phyloP scores from a whole-genome alignment of 1,140 invertebrate genomes.

The Drosophila eugracilis region DNA sequence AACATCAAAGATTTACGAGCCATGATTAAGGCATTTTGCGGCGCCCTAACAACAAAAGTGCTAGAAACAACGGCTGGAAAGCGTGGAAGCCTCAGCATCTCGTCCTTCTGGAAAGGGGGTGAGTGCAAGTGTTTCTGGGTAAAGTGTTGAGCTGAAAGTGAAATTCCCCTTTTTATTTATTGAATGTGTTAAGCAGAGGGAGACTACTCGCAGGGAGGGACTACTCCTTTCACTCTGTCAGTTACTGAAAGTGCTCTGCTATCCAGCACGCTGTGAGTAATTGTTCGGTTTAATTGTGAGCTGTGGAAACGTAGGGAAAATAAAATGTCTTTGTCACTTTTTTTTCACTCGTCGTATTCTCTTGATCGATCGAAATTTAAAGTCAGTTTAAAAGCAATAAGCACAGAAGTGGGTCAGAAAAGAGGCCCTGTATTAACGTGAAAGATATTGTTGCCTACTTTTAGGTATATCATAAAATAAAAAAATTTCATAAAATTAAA shows the following conservation, averaged over 20 bases:
- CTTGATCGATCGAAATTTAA: background rate
- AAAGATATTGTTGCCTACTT: background rate
- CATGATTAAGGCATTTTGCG: slow-evolving; percentile 78
- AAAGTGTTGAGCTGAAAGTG: slow-evolving; percentile 66
- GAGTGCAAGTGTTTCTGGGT: slow-evolving; percentile 52
- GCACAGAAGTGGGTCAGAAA: too few relatives aligned
- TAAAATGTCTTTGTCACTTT: background rate
- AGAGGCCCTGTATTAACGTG: background rate
- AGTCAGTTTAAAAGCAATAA: background rate
- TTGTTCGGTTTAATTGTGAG: slow-evolving; percentile 1
- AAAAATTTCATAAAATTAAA: too few relatives aligned
- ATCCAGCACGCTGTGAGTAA: background rate
- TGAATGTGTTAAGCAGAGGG: slow-evolving; percentile 48
- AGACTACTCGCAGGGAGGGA: background rate
- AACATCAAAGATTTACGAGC: slow-evolving; percentile 84
- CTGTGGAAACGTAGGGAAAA: background rate
- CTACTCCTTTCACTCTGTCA: background rate
- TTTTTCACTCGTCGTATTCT: too few relatives aligned
- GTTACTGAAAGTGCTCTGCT: background rate
- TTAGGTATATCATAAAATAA: too few relatives aligned
- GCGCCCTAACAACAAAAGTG: slow-evolving; percentile 31
- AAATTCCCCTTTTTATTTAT: slow-evolving; percentile 66
- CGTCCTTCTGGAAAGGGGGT: slow-evolving; percentile 15
- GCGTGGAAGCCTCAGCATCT: slow-evolving; percentile 8
- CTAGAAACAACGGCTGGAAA: slow-evolving; percentile 49